Evolutionary conservation across 2,888 invertebrate genomes (phyloP), one percentile per base, ranked within the genome.

Genomic region (Spodoptera exigua): DNA sequence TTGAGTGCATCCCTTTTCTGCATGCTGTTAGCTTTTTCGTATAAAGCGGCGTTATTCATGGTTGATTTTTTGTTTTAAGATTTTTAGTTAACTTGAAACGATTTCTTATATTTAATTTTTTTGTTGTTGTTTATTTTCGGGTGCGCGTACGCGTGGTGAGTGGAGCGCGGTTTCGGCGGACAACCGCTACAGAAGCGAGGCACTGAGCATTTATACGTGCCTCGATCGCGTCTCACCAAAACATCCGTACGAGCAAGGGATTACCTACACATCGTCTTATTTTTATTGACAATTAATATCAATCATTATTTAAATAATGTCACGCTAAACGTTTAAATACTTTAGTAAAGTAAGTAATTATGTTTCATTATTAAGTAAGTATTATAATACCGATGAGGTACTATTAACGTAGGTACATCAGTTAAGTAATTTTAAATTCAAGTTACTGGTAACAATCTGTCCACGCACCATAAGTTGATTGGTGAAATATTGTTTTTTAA

Each of bases 1-100:
- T 61, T 27, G 1, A 78, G 37, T 0, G 92, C 91, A 68, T 92
- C 93, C 17, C 95, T 93, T 65, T 95, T 95, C 84, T 98, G 98
- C 54, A 97, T 85, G 48, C 92, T 94, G 85, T 96, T 97, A 62
- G 95, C 95, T 74, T 95, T 95, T 41, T 95, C 94, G 85, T 98
- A 98, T 13, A 96, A 84, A 66, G 95, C 93, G 0, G 97, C 96
- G 81, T 95, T 91, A 95, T 96, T 96, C 83, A 89, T 90, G 62
- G 17, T 80, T 53, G 49, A 59, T 65, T 54, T 47, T 47, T 39
- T 11, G 47, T 13, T 10, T 0, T 45, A 36, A 32, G 37, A 36
- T 27, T 27, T 61, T 51, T 36, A 9, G 43, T 37, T 36, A 0
- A 14, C 54, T 65, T 44, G 56, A 57, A 43, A 10, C n/a, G n/a